Base-by-base conservation (phyloP, 1,140 invertebrate species). In the Drosophila kurseongensis region DNA sequence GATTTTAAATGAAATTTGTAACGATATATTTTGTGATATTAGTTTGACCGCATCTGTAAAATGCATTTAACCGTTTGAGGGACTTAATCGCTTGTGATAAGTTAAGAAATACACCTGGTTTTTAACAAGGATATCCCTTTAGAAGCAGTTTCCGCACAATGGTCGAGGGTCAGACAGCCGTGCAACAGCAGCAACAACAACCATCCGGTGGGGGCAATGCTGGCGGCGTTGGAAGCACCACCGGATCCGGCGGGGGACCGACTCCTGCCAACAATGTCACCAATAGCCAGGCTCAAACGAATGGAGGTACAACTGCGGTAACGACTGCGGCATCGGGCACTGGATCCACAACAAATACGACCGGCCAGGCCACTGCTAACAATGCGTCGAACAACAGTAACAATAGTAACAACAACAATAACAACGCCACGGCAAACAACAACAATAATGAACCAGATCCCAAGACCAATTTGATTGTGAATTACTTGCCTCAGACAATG, bases 401-500 rank as follows among this genome's bases (percentile, higher is more conserved):
- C n/a, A 80, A 59, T 5, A 57, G 38, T n/a, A 60, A 59, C 13
- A 59, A 75, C 8, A 81, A 81, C 16, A 81, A 74, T 14, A 79
- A 81, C n/a, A 78, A 68, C 41, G 59, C 65, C 29, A 48, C 68
- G 16, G 44, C 51, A 1, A 73, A 67, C 16, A 79, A 72, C 5
- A 79, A 80, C 16, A 80, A 69, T 71, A 83, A 77, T 52, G 94
- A 94, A 89, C 94, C 93, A 80, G 97, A 98, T 93, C 97, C 96
- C 73, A 99, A 99, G 94, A 98, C 97, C 52, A 99, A 99, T 94
- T 95, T 99, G 74, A 99, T 99, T 92, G 98, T 99, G 78, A 99
- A 99, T 93, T 99, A 99, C 93, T 94, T 99, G 91, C 99, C 99
- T 50, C 99, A 99, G 94, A 99, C 97, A 60, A 99, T 99, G 99